A percentile compares a stretch with the other conserved stretches of the same genome.
These are phyloP conservation scores for Gallinago media DNA, from an alignment of 2,113 vertebrate species.

Conservation along the genomic window DNA sequence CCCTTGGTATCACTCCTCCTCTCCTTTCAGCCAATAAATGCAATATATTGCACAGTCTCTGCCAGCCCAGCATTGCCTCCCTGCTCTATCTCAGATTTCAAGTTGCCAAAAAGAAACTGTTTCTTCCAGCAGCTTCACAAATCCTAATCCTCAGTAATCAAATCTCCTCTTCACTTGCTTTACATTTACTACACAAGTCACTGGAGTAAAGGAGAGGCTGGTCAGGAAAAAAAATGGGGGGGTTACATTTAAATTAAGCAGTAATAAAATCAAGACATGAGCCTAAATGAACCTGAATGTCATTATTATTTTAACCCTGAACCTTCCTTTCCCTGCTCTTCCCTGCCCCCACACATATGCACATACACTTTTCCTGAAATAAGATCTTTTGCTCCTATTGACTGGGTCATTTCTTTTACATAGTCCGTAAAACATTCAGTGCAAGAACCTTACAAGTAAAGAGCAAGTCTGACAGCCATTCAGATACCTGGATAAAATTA, in stretches of 20 bases:
- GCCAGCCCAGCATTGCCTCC: neutral
- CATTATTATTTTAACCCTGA: constrained; percentile 4
- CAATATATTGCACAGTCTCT: neutral
- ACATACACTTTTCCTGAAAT: neutral
- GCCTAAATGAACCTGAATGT: neutral
- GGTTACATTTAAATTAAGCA: neutral
- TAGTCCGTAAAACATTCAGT: neutral
- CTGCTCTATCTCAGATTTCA: neutral
- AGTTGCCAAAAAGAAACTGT: neutral
- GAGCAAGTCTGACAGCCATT: neutral
- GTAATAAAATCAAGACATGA: neutral
- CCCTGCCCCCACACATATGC: neutral
- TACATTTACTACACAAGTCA: neutral
- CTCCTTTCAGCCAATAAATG: neutral
- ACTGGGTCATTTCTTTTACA: neutral
- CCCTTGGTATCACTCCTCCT: neutral
- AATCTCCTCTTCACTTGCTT: neutral
- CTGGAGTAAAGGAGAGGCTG: neutral
- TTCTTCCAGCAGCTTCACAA: neutral
- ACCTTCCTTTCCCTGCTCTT: neutral
- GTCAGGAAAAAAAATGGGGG: neutral
- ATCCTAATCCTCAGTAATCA: neutral
- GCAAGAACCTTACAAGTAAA: neutral
- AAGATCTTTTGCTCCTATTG: neutral
- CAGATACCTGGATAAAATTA: neutral